Evolutionary conservation across 2,888 invertebrate genomes (phyloP).

Genomic region (Tipula helvola): DNA sequence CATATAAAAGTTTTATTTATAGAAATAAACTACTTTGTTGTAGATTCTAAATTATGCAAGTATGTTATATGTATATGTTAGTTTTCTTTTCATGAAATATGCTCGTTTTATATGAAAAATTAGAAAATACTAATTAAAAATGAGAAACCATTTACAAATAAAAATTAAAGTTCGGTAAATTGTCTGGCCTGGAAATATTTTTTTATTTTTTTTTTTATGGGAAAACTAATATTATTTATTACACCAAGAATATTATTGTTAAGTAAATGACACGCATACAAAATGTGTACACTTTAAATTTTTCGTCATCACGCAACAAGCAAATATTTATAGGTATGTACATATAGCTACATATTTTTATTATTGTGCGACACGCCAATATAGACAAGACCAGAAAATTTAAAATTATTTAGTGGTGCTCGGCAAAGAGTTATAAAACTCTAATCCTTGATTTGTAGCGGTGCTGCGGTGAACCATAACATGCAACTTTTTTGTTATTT

Average conservation of each 20-base stretch:
- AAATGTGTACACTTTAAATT: not conserved
- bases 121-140: not conserved
- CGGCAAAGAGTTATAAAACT: not conserved
- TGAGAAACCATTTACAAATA: not conserved
- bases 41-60: not conserved
- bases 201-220: not conserved
- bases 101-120: not conserved
- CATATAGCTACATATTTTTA: not conserved
- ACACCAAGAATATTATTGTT: not conserved
- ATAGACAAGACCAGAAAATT: not conserved
- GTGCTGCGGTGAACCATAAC: not conserved
- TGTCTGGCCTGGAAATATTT: not conserved
- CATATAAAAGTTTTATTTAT: not conserved
- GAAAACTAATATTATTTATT: not conserved
- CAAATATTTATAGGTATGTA: not conserved
- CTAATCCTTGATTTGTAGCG: not conserved
- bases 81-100: not conserved
- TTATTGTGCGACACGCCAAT: not conserved
- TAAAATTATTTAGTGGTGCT: not conserved
- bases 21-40: not conserved
- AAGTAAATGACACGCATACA: not conserved
- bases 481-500: not conserved
- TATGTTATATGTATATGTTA: not conserved
- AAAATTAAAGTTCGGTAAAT: not conserved
- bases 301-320: not conserved